Evolutionary conservation across 2,797 vertebrate species (phyloP).

Genomic region (Anisognathus igniventris): DNA sequence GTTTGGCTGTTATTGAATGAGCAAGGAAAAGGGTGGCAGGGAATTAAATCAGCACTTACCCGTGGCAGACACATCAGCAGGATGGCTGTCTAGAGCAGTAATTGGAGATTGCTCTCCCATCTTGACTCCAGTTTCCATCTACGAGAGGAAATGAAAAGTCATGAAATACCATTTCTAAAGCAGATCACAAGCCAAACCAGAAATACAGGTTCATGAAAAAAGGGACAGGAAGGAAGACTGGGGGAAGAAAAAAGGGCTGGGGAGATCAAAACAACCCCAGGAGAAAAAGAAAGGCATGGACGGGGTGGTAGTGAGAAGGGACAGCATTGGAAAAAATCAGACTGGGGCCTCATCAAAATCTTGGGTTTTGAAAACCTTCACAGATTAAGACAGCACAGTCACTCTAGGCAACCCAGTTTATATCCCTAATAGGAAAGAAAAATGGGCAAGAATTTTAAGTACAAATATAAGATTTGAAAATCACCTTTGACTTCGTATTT

Average conservation of each 20-base stretch:
- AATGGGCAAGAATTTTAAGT: background rate
- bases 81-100: constrained; percentile 59
- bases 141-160: constrained; percentile 47
- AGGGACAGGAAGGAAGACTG: background rate
- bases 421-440: background rate
- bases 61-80: constrained; percentile 50
- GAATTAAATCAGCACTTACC: constrained; percentile 72
- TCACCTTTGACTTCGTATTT: background rate
- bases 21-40: background rate
- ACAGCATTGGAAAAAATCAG: background rate
- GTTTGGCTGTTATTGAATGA: constrained; percentile 5
- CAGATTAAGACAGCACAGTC: background rate
- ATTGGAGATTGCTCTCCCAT: constrained; percentile 64
- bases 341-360: background rate
- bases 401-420: background rate
- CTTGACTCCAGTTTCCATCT: constrained; percentile 71
- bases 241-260: background rate
- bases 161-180: constrained; percentile 39
- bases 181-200: constrained; percentile 35
- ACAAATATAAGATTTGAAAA: background rate
- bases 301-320: background rate
- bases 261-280: background rate
- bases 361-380: background rate
- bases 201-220: constrained; percentile 2
- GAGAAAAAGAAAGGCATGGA: background rate